Evolutionary conservation across 2,888 invertebrate genomes (phyloP).

Genomic region (Lingula anatina): DNA sequence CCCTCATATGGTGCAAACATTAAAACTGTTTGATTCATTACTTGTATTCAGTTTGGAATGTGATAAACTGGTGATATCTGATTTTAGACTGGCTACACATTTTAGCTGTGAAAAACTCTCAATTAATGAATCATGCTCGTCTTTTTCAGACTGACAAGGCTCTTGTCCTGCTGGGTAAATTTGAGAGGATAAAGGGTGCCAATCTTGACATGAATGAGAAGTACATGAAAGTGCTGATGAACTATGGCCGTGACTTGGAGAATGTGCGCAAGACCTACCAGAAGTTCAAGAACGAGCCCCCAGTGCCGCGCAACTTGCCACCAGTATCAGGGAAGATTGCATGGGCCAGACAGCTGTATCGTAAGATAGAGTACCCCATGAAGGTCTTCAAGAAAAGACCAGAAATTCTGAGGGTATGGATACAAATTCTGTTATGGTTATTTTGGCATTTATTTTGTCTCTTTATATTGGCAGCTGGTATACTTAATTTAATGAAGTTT

Average conservation of each 20-base stretch:
- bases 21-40: background rate
- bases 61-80: background rate
- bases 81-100: too few species aligned
- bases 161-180: slow-evolving; percentile 46
- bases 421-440: too few species aligned
- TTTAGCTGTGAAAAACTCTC: too few species aligned
- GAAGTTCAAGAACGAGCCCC: slow-evolving; percentile 82
- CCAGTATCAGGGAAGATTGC: slow-evolving; percentile 76
- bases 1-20: background rate
- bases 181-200: slow-evolving; percentile 46
- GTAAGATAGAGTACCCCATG: slow-evolving; percentile 78
- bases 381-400: slow-evolving; percentile 54
- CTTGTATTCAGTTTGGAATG: background rate
- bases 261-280: slow-evolving; percentile 70
- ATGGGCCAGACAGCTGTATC: slow-evolving; percentile 76
- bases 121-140: too few species aligned
- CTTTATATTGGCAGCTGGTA: background rate
- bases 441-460: too few species aligned
- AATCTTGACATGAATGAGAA: slow-evolving; percentile 51
- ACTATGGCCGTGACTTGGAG: slow-evolving; percentile 75
- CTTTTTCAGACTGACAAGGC: slow-evolving; percentile 49
- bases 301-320: slow-evolving; percentile 81
- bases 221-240: slow-evolving; percentile 48
- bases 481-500: background rate
- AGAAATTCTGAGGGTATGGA: slow-evolving; percentile 42